phyloP scores from a whole-genome alignment of 2,888 invertebrate species.

The Drosophila eohydei region DNA sequence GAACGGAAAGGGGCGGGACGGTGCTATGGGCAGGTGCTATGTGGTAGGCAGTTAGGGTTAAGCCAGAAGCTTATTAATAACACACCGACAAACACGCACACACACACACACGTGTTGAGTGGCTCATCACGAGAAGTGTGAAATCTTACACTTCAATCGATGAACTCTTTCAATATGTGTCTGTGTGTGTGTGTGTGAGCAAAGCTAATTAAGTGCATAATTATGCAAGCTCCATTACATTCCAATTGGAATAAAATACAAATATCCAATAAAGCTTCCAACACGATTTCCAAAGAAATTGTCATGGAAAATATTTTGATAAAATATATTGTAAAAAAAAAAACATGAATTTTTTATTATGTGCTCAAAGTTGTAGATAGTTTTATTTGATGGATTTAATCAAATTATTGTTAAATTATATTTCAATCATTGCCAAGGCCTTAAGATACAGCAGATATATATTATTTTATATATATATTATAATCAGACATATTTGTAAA shows the following conservation, averaged over 20 bases:
- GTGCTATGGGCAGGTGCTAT: background rate
- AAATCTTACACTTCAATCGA: slow-evolving; percentile 57
- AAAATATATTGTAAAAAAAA: background rate
- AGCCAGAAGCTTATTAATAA: slow-evolving; percentile 73
- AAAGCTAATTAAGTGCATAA: slow-evolving; percentile 68
- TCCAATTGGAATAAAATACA: slow-evolving; percentile 25
- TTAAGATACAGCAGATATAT: no score
- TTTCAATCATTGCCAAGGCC: no score
- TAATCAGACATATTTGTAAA: no score
- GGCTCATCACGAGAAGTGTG: slow-evolving; percentile 57
- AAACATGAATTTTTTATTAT: background rate
- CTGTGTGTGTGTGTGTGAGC: slow-evolving; percentile 26
- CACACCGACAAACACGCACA: slow-evolving; percentile 30
- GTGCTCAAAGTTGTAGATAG: background rate
- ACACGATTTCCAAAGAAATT: background rate
- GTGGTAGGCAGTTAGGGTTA: slow-evolving; percentile 6
- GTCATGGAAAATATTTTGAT: background rate
- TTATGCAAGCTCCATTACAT: slow-evolving; percentile 35
- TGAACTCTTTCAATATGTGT: background rate
- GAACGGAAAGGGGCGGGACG: background rate
- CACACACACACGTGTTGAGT: slow-evolving; percentile 27
- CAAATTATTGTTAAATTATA: no score
- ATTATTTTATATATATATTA: no score
- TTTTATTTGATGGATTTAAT: no score
- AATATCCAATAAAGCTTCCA: background rate